A percentile compares a stretch with the other conserved stretches of the same genome.
These are phyloP conservation scores for Eupleurogrammus muticus DNA, from an alignment of 2,797 vertebrate genomes.

Conservation along the genomic window DNA sequence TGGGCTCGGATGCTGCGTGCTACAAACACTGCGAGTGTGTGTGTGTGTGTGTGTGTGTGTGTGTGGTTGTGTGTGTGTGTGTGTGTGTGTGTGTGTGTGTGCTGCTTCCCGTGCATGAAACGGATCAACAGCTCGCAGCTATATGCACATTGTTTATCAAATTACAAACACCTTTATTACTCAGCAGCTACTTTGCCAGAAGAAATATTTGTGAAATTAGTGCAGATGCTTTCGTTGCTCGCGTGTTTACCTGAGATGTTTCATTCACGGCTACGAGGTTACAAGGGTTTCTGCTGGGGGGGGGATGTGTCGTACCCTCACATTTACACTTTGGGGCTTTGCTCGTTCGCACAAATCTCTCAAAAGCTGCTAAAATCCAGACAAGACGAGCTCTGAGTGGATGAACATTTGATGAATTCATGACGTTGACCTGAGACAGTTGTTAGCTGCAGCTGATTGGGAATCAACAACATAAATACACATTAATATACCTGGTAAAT, in stretches of 20 bases:
- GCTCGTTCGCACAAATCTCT: not conserved
- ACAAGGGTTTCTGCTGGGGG: not conserved
- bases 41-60: slow-evolving; percentile 9
- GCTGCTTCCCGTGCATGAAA: slow-evolving; percentile 33
- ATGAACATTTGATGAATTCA: not conserved
- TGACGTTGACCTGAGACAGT: not conserved
- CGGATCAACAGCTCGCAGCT: slow-evolving; percentile 64
- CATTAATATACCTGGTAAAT: too few relatives aligned
- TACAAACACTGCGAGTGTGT: slow-evolving; percentile 3
- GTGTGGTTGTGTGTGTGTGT: slow-evolving; percentile 2
- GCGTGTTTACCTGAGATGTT: slow-evolving; percentile 29
- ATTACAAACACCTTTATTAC: slow-evolving; percentile 63
- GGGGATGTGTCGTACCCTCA: not conserved
- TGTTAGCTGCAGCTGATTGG: too few relatives aligned
- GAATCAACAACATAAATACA: too few relatives aligned
- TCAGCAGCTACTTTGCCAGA: slow-evolving; percentile 35
- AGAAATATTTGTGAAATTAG: slow-evolving; percentile 46
- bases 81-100: not conserved
- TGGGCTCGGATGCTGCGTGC: slow-evolving; percentile 11
- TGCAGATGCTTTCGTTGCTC: slow-evolving; percentile 40
- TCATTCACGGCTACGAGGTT: slow-evolving; percentile 14
- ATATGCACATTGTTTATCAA: slow-evolving; percentile 60
- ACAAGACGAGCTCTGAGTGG: not conserved
- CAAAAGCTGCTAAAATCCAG: not conserved
- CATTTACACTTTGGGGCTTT: not conserved